Evolutionary conservation across 2,888 invertebrate species (phyloP).

Genomic region (Agrotis puta): DNA sequence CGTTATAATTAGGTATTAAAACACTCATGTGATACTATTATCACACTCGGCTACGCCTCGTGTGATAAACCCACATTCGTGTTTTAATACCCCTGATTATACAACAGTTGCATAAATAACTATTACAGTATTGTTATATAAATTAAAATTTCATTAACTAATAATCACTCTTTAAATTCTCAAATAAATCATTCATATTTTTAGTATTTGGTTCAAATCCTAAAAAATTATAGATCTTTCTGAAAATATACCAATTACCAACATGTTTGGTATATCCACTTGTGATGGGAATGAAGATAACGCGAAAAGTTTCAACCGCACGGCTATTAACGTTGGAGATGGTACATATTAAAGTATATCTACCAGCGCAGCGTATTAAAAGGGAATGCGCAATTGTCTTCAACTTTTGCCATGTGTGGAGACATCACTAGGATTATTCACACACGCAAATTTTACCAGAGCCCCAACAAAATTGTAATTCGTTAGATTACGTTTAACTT

Average conservation of each 20-base stretch:
- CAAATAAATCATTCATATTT: not conserved
- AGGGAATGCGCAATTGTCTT: not conserved
- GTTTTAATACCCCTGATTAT: too few relatives aligned
- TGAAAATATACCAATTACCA: not conserved
- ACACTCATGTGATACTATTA: too few relatives aligned
- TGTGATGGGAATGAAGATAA: not conserved
- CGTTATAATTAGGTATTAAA: too few relatives aligned
- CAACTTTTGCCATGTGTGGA: too few relatives aligned
- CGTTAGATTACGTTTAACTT: slow-evolving; percentile 12
- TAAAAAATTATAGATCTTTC: too few relatives aligned
- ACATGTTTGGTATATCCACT: not conserved
- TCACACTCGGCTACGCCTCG: too few relatives aligned
- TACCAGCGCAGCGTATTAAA: not conserved
- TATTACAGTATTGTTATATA: not conserved
- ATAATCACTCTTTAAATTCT: not conserved
- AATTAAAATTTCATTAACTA: not conserved
- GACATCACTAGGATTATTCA: not conserved
- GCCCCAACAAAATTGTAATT: not conserved
- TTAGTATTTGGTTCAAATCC: not conserved
- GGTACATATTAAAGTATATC: not conserved
- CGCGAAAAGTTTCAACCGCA: slow-evolving; percentile 38
- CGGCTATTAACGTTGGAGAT: not conserved
- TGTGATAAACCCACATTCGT: too few relatives aligned
- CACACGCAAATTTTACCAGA: not conserved
- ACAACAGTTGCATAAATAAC: too few relatives aligned